These are phyloP conservation scores for Melieria omissa DNA, from an alignment of 2,888 invertebrate genomes.

Conservation along the genomic window DNA sequence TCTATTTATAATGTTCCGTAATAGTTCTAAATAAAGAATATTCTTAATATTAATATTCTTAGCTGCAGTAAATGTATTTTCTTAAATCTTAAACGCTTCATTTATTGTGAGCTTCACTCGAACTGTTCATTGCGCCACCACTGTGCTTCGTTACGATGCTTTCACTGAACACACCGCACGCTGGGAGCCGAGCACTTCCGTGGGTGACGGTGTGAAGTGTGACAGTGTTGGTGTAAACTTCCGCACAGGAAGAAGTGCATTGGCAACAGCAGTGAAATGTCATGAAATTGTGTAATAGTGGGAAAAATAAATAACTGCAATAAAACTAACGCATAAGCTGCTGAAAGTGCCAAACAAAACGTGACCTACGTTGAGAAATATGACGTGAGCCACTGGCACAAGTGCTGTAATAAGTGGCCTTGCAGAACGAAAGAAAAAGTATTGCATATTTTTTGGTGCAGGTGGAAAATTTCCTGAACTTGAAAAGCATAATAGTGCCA, in stretches of 20 bases:
- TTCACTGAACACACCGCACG: conserved; percentile 3
- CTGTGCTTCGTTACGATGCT: not conserved
- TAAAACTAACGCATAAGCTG: too few species aligned
- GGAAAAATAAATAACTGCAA: not conserved
- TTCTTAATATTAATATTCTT: too few species aligned
- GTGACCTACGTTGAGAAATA: too few species aligned
- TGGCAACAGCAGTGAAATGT: not conserved
- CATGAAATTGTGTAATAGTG: conserved; percentile 1
- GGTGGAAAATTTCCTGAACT: conserved; percentile 22
- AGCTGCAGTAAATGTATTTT: too few species aligned
- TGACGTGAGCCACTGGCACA: too few species aligned
- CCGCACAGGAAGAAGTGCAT: conserved; percentile 18
- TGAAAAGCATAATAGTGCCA: conserved; percentile 6
- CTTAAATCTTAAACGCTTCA: too few species aligned
- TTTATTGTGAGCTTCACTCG: too few species aligned
- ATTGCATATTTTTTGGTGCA: conserved; percentile 36
- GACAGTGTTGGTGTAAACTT: conserved; percentile 23
- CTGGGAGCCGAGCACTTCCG: not conserved
- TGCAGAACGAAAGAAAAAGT: conserved; percentile 6
- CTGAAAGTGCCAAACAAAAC: too few species aligned
- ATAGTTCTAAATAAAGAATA: too few species aligned
- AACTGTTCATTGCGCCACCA: too few species aligned
- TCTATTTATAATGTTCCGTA: too few species aligned
- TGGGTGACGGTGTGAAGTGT: not conserved
- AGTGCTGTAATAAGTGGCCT: too few species aligned